Base-by-base conservation (phyloP, 53 echinoderm and acorn worm genomes). In the Luidia sarsii region DNA sequence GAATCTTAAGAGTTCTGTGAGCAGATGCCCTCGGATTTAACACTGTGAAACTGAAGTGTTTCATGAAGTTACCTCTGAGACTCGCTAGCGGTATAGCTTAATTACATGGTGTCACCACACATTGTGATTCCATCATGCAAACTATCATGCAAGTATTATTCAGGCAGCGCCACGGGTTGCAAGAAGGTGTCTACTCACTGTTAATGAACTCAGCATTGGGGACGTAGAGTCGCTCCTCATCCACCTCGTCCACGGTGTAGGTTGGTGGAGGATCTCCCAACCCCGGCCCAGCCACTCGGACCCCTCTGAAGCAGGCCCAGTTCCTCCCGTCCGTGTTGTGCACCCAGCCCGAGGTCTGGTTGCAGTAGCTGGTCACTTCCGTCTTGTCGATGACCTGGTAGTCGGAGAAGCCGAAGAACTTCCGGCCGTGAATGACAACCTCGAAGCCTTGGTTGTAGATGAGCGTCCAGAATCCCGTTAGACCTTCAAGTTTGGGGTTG, bases 361-460 rank as follows among this genome's bases (percentile, higher is more conserved):
- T 90, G 46, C 90, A 90, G 31, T 80, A 80, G 46, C 84, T 89
- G 52, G 67, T 67, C 24, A 86, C 90, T 32, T 73, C 57, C 56
- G 81, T 85, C 82, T 53, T 65, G 3, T 37, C 57, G 67, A 86
- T 67, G 10, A 85, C 81, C 33, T 86, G 81, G 74, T 67, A 90
- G 50, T 86, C 86, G 35, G 71, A 71, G 45, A 81, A 90, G 22
- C 90, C 90, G 59, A 90, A 90, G 75, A 90, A 90, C 29, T 90
- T 90, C 25, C 56, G 38, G 31, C 85, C 81, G 50, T 85, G 85
- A 38, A 90, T 72, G 23, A 82, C 90, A 27, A 67, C 90, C 74
- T 90, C 90, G 68, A 81, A 86, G 31, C 81, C 90, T 48, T 90
- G 90, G 68, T 90, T 90, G 86, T 90, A 90, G 16, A 90, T 90